Evolutionary conservation across 1,140 invertebrate genomes (phyloP).

Genomic region (Platorchestia sp.): DNA sequence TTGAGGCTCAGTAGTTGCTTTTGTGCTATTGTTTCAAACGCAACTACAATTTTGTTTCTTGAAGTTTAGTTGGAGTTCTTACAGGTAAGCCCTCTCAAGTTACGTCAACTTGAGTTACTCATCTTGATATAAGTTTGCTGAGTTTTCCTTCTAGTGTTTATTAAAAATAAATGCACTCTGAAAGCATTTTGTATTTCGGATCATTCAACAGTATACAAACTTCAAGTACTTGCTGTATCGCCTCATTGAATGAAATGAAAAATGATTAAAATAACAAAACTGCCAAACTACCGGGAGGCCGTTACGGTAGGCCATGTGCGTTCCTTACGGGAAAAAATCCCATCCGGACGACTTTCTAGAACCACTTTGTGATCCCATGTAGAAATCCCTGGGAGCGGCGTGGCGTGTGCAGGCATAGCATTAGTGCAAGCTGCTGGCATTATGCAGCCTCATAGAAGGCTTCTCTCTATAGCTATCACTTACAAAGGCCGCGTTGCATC

Average conservation of each 20-base stretch:
- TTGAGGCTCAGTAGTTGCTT: neutral
- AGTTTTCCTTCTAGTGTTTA: neutral
- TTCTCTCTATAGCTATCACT: slow-evolving; percentile 1
- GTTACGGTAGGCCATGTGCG: neutral
- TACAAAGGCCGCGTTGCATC: slow-evolving; percentile 1
- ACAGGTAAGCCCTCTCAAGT: neutral
- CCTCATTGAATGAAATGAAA: neutral
- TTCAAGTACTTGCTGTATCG: no score
- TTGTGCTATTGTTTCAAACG: neutral
- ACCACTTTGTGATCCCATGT: neutral
- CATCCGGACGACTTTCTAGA: neutral
- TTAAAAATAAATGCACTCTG: no score
- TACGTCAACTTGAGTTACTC: neutral
- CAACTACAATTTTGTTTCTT: no score
- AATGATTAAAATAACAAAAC: neutral
- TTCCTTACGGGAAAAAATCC: neutral
- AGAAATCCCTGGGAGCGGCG: neutral
- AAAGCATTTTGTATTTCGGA: no score
- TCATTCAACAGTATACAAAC: no score
- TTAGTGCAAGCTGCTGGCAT: neutral
- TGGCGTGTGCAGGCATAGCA: neutral
- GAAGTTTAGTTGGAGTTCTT: neutral
- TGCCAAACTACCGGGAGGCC: neutral
- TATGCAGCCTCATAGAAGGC: slow-evolving; percentile 6
- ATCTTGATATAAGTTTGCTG: neutral